These are phyloP conservation scores for Ochotona princeps DNA, from an alignment of 2,113 vertebrate species.

Conservation along the genomic window DNA sequence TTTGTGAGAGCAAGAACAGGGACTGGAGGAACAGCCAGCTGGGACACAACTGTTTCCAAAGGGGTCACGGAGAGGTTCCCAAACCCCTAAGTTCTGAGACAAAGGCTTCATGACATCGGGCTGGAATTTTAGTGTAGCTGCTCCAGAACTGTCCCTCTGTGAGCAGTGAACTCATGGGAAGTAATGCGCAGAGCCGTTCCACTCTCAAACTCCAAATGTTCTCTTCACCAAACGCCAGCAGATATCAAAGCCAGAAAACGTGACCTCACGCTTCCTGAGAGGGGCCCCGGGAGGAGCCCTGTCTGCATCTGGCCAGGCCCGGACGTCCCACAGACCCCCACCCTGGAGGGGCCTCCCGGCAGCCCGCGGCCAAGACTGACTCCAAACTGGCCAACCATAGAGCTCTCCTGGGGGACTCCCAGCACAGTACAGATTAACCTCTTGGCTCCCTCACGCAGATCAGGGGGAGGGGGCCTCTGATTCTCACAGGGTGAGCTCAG, in stretches of 20 bases:
- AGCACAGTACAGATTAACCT: not conserved
- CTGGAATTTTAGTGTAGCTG: conserved; percentile 7
- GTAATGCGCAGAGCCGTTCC: not conserved
- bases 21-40: not conserved
- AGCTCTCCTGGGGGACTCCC: rapidly evolving
- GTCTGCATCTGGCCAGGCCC: not conserved
- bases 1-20: not conserved
- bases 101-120: conserved; percentile 49
- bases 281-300: conserved; percentile 19
- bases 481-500: not conserved
- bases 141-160: conserved; percentile 3
- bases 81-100: not conserved
- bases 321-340: not conserved
- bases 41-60: not conserved
- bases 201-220: conserved; percentile 66
- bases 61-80: conserved; percentile 36
- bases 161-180: conserved; percentile 57
- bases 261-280: conserved; percentile 71
- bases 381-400: not conserved
- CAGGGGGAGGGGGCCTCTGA: not conserved
- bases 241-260: conserved; percentile 62
- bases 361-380: rapidly evolving
- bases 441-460: rapidly evolving
- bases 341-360: not conserved
- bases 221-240: conserved; percentile 54